phyloP scores from a whole-genome alignment of 2,888 invertebrate species.

The Drosophila maculinotata region DNA sequence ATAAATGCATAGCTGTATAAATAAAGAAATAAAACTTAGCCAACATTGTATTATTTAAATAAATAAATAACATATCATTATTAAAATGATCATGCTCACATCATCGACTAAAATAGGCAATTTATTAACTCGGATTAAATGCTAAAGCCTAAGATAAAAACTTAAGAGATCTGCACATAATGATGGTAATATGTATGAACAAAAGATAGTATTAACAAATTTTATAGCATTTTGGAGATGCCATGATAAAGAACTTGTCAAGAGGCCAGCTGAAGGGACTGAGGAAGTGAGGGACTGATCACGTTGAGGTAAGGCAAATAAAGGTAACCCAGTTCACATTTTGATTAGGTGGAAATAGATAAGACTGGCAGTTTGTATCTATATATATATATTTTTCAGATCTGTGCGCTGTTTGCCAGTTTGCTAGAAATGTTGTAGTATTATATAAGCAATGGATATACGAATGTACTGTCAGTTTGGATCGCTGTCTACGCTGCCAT shows the following conservation, averaged over 20 bases:
- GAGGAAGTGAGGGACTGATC: not conserved
- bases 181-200: slow-evolving; percentile 31
- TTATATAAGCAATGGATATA: slow-evolving; percentile 37
- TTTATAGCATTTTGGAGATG: slow-evolving; percentile 40
- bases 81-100: slow-evolving; percentile 24
- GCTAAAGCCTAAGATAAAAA: slow-evolving; percentile 43
- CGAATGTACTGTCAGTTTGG: too few species aligned
- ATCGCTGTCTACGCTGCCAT: slow-evolving; percentile 53
- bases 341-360: slow-evolving; percentile 36
- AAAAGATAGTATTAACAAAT: slow-evolving; percentile 52
- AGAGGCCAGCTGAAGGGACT: slow-evolving; percentile 6
- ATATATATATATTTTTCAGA: slow-evolving; percentile 23
- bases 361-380: slow-evolving; percentile 11
- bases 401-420: slow-evolving; percentile 5
- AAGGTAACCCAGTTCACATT: slow-evolving; percentile 8
- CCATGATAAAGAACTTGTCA: slow-evolving; percentile 21
- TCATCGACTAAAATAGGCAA: slow-evolving; percentile 12
- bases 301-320: not conserved
- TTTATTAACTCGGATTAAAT: slow-evolving; percentile 37
- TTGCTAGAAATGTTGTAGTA: slow-evolving; percentile 17
- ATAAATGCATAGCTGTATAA: too few species aligned
- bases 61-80: slow-evolving; percentile 9
- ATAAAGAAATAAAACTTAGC: too few species aligned
- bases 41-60: not conserved
- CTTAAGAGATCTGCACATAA: slow-evolving; percentile 36